Evolutionary conservation across 2,113 vertebrate species (phyloP), one percentile per base, ranked within the genome.

Genomic region (Ailurus styani): DNA sequence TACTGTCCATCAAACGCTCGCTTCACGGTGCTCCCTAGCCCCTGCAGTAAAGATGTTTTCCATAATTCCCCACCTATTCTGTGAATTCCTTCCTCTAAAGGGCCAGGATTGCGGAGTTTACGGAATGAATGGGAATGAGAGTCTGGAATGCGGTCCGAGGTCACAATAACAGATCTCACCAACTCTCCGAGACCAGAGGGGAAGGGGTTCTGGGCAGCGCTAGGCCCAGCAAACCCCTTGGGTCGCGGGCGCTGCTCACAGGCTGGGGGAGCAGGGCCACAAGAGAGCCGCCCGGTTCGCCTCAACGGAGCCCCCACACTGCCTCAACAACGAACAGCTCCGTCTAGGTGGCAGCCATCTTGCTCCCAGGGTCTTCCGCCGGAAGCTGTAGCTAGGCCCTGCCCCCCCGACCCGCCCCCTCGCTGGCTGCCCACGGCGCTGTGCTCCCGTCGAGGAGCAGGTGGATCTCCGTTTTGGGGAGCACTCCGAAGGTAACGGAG

Each of bases 331-430:
- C 97, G 5, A 97, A 98, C 25, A 97, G 60, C 0, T 97, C 98
- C 13, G 98, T 18, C 93, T 97, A 95, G 87, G 97, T 85, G 72
- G 97, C 73, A 0, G 98, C 98, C 98, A 98, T 99, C 25, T 97
- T 98, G 54, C 10, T 3, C 12, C 55, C n/a, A 8, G 3, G 6
- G 40, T 34, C 42, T 91, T 77, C 42, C 23, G 12, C 83, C 42
- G 64, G 93, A 92, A 92, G 73, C 55, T 14, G 17, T 10, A 3
- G 13, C 0, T 31, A 10, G 12, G 37, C 15, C 20, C 81, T 23
- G 2, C 45, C 66, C 55, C 47, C 34, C 15, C 42, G 45, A 3
- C 64, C 14, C 64, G 9, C 15, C 62, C n/a, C 29, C 10, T 21
- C 7, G 5, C 25, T 0, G 18, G 20, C n/a, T 2, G 45, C 15